Base-by-base conservation (phyloP, 2,888 invertebrate species). In the Lamproptera curius region DNA sequence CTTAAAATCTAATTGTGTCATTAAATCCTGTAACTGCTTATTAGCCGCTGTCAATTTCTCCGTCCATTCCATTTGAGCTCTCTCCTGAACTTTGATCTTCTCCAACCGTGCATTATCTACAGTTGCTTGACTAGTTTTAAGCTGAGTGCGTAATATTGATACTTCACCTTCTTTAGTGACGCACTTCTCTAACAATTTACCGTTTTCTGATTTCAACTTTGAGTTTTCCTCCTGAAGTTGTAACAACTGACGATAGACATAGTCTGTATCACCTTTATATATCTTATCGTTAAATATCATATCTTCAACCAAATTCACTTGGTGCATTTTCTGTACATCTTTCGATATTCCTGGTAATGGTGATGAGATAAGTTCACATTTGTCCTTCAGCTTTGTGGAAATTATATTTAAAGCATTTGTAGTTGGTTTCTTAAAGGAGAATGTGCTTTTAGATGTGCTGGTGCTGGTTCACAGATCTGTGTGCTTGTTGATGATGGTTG, bases 111-210 rank as follows among this genome's bases (percentile, higher is more conserved):
- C 89, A 58, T 73, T 76, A 49, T 89, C 88, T 9, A 79, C 73
- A 0, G 82, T 73, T 0, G 68, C 59, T 57, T 87, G 88, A 42
- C 76, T 76, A 16, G 83, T 76, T 54, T 88, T 88, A 43, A 91
- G 60, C 63, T 90, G 90, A 1, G 81, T 81, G 10, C 90, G 70
- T 46, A 91, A 64, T 58, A 90, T 89, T 3, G 89, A 81, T 0
- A 89, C 86, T 63, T 91, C 91, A 1, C 89, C 90, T 60, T 89
- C 89, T 58, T 90, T 90, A 0, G 88, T 89, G 1, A 88, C 77
- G 73, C 82, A 89, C 67, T 88, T 82, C 36, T 89, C 85, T 34
- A 80, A 56, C 31, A 87, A 61, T 53, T 80, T 85, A 1, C 83
- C 82, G 62, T 86, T 85, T 48, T 86, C 85, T 0, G 77, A 77